phyloP scores from a whole-genome alignment of 2,113 vertebrate genomes.

The Gobius niger region DNA sequence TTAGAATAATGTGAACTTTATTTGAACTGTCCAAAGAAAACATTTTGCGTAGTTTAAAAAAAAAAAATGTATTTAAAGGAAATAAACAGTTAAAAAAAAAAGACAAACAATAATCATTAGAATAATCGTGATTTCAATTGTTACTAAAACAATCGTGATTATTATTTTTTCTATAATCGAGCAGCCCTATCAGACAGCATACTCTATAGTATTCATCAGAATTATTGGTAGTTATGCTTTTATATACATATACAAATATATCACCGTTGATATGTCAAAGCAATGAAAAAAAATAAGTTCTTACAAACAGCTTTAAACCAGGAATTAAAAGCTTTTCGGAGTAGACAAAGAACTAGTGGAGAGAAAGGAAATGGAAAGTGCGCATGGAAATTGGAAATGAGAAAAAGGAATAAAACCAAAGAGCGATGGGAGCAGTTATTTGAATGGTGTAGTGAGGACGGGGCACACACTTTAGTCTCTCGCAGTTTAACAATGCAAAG shows the following conservation, averaged over 20 bases:
- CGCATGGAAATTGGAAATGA: conserved; percentile 21
- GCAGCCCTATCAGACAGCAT: too few species aligned
- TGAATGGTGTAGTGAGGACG: conserved; percentile 15
- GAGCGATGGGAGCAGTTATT: conserved; percentile 26
- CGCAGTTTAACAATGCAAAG: conserved; percentile 43
- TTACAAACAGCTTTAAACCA: conserved; percentile 10
- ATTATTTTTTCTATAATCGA: too few species aligned
- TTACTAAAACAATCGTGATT: too few species aligned
- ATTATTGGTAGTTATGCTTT: neutral
- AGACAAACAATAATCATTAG: too few species aligned
- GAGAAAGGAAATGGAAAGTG: neutral
- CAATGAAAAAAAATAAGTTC: neutral
- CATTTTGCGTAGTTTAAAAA: too few species aligned
- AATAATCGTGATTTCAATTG: too few species aligned
- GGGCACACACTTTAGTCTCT: conserved; percentile 37
- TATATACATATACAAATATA: neutral
- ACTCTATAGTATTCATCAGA: neutral
- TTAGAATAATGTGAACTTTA: too few species aligned
- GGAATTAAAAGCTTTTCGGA: conserved; percentile 16
- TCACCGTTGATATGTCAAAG: neutral
- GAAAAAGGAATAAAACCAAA: conserved; percentile 7
- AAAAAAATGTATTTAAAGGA: too few species aligned
- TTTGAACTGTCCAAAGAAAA: too few species aligned
- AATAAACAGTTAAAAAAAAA: too few species aligned
- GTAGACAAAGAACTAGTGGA: conserved; percentile 12